Evolutionary conservation across 2,888 invertebrate genomes (phyloP).

Genomic region (Amiota minor): DNA sequence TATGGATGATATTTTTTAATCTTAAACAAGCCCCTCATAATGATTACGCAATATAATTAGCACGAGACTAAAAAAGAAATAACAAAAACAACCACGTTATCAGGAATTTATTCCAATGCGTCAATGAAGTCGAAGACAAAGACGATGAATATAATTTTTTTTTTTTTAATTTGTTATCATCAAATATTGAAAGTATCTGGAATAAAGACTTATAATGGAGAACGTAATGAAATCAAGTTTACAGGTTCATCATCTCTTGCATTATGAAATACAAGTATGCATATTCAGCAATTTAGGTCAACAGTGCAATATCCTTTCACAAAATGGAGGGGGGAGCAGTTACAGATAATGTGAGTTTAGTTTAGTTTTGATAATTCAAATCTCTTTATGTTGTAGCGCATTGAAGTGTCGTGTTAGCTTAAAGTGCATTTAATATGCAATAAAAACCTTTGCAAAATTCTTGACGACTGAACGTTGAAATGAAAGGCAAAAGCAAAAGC

Average conservation of each 20-base stretch:
- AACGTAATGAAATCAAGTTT: no score
- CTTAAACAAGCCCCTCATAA: slow-evolving; percentile 31
- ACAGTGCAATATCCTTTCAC: background rate
- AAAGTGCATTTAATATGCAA: slow-evolving; percentile 27
- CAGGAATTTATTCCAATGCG: slow-evolving; percentile 40
- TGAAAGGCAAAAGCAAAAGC: no score
- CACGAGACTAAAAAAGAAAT: background rate
- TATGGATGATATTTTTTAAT: background rate
- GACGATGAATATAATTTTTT: background rate
- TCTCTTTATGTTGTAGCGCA: slow-evolving; percentile 52
- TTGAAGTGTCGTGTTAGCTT: slow-evolving; percentile 59
- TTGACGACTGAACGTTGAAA: background rate
- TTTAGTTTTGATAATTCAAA: no score
- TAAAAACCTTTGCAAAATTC: background rate
- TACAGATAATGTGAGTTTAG: no score
- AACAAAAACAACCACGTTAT: background rate
- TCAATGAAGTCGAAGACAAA: no score
- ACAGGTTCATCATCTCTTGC: no score
- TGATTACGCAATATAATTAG: slow-evolving; percentile 22
- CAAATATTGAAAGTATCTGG: slow-evolving; percentile 38
- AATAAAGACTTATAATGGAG: slow-evolving; percentile 38
- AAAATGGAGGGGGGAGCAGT: no score
- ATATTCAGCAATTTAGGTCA: background rate
- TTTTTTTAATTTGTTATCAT: slow-evolving; percentile 28
- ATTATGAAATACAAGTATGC: no score